Evolutionary conservation across 2,888 invertebrate genomes (phyloP).

Genomic region (Silvanus unidentatus): DNA sequence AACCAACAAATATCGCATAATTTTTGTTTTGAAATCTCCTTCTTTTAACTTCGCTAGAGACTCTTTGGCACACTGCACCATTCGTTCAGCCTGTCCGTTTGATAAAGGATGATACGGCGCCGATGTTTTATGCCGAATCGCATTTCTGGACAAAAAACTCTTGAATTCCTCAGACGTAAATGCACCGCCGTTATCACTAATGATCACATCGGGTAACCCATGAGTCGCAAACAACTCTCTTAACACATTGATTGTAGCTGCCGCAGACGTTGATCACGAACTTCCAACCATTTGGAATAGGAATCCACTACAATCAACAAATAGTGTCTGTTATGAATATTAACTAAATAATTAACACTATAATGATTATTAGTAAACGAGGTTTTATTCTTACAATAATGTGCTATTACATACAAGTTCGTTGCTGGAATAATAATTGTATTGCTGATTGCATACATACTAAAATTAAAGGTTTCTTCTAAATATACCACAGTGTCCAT

Average conservation of each 20-base stretch:
- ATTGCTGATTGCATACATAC: no score
- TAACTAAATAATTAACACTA: no score
- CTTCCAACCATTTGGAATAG: conserved; percentile 13
- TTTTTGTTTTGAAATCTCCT: not conserved
- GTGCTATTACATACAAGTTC: no score
- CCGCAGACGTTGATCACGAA: conserved; percentile 13
- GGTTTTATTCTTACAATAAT: no score
- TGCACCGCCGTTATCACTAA: conserved; percentile 17
- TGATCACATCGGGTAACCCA: conserved; percentile 12
- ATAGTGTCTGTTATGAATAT: no score
- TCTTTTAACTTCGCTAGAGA: not conserved
- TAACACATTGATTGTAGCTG: conserved; percentile 13
- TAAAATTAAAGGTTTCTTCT: no score
- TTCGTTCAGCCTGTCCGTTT: conserved; percentile 12
- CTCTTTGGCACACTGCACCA: conserved; percentile 1
- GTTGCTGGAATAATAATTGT: no score
- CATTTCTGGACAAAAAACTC: conserved; percentile 9
- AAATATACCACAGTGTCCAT: no score
- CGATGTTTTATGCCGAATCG: conserved; percentile 9
- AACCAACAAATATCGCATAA: not conserved
- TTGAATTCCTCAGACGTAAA: conserved; percentile 19
- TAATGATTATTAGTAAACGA: no score
- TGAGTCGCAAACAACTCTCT: conserved; percentile 17
- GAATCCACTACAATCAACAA: conserved; percentile 7
- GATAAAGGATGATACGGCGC: conserved; percentile 7